Evolutionary conservation across 2,888 invertebrate genomes (phyloP), one percentile per base, ranked within the genome.

Genomic region (Dinocampus coccinellae): DNA sequence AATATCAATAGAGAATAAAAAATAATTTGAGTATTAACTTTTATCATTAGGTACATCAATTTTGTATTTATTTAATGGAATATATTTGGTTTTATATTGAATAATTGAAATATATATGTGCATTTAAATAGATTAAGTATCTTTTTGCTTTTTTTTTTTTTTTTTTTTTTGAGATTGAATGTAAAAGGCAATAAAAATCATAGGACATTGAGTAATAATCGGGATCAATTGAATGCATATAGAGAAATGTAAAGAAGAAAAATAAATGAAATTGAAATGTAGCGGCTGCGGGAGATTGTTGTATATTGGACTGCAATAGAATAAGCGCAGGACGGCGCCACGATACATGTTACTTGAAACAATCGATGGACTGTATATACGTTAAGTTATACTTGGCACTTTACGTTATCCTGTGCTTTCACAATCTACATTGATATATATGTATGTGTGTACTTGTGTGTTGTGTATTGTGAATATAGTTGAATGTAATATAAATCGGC

Each of bases 271-370:
- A 76, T 76, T 75, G 76, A 76, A 76, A 76, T 70, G 76, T 75
- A 76, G 69, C 75, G 70, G 62, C 73, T 69, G 47, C 69, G 63
- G 68, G 63, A 69, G 73, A 76, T 72, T 69, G 75, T 75, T 76
- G 73, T 76, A 76, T 75, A 76, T 76, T 73, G 76, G 60, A 75
- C 73, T 73, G 76, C 75, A 75, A 75, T 76, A 75, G 73, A 70
- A 68, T 65, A 47, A 62, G 10, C 22, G 55, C 11, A 55, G 55
- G 11, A 58, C 33, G 58, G 33, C 26, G 58, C 58, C 33, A 69
- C 62, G 29, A 58, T 58, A 33, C 58, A 58, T 33, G 29, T 10
- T 16, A 58, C 58, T 58, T n/a, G 58, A 33, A 58, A 58, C 58
- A 58, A 58, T 58, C 58, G n/a, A 33, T 58, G 58, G 47, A 47